These are phyloP conservation scores for Ormyrus rosae DNA, from an alignment of 2,888 invertebrate species.

Conservation along the genomic window DNA sequence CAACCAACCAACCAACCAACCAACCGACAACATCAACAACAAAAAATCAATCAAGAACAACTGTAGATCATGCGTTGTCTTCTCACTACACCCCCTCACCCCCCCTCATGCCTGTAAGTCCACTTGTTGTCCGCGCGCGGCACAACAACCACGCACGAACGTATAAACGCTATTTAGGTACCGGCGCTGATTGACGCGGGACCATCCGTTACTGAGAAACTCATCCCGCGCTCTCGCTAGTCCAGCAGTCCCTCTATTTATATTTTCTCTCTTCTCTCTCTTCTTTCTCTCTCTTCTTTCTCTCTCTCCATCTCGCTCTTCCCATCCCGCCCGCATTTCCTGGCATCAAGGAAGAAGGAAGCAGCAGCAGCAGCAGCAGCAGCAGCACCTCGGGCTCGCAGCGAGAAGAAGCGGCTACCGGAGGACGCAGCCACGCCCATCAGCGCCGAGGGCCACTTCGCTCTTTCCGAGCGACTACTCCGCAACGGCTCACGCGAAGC, in stretches of 20 bases:
- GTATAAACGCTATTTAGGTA: slow-evolving; percentile 50
- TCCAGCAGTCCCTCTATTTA: slow-evolving; percentile 62
- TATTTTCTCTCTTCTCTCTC: slow-evolving; percentile 57
- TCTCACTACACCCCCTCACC: neutral
- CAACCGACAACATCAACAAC: neutral
- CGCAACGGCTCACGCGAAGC: slow-evolving; percentile 5
- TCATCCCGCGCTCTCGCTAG: slow-evolving; percentile 63
- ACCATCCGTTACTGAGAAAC: slow-evolving; percentile 28
- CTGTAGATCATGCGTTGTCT: slow-evolving; percentile 17
- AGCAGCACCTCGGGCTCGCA: neutral
- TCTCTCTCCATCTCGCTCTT: neutral
- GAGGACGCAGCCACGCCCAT: slow-evolving; percentile 14
- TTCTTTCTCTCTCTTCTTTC: slow-evolving; percentile 47
- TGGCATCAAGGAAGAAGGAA: slow-evolving; percentile 38
- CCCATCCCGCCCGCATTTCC: slow-evolving; percentile 18
- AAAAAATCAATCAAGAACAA: neutral
- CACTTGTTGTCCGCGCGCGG: no score
- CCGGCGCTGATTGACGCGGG: slow-evolving; percentile 56
- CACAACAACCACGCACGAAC: neutral
- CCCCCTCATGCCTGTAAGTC: neutral
- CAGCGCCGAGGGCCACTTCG: slow-evolving; percentile 50
- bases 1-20: slow-evolving; percentile 12
- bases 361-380: slow-evolving; percentile 20
- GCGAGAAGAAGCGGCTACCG: slow-evolving; percentile 33
- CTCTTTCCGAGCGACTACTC: slow-evolving; percentile 13